Conservation (phyloP, 2,113 vertebrate species). For the Hydrochoerus hydrochaeris region DNA sequence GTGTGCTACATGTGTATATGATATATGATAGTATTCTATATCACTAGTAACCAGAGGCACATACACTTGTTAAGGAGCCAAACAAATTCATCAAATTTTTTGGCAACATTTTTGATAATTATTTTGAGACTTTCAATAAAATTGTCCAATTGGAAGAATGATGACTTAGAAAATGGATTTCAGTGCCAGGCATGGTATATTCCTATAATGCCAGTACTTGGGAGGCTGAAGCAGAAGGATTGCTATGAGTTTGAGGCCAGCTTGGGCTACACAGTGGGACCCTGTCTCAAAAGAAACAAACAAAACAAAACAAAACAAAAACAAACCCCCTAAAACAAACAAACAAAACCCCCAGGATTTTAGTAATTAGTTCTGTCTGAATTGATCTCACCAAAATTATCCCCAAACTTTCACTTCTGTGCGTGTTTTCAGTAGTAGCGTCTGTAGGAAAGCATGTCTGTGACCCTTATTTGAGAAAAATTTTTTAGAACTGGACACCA, state of each 20-base stretch:
- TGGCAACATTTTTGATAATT: background rate
- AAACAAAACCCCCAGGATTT: background rate
- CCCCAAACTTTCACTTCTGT: background rate
- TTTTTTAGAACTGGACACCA: background rate
- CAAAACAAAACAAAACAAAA: too few relatives aligned
- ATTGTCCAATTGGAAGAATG: background rate
- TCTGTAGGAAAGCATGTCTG: background rate
- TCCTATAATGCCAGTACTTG: background rate
- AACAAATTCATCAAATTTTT: background rate
- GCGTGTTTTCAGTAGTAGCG: background rate
- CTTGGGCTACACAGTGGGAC: background rate
- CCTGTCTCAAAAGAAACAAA: background rate
- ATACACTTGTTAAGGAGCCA: background rate
- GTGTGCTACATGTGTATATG: background rate
- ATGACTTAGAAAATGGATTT: background rate
- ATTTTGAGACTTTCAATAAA: background rate
- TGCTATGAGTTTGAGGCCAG: background rate
- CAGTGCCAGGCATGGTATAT: too few relatives aligned
- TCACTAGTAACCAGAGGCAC: background rate
- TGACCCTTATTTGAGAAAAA: background rate
- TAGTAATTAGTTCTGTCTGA: background rate
- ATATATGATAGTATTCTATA: background rate
- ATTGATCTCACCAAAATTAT: background rate
- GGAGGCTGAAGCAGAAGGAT: background rate
- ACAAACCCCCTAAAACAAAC: too few relatives aligned